These are phyloP conservation scores for Nemotelus nigrinus DNA, from an alignment of 2,888 invertebrate species.

Conservation along the genomic window DNA sequence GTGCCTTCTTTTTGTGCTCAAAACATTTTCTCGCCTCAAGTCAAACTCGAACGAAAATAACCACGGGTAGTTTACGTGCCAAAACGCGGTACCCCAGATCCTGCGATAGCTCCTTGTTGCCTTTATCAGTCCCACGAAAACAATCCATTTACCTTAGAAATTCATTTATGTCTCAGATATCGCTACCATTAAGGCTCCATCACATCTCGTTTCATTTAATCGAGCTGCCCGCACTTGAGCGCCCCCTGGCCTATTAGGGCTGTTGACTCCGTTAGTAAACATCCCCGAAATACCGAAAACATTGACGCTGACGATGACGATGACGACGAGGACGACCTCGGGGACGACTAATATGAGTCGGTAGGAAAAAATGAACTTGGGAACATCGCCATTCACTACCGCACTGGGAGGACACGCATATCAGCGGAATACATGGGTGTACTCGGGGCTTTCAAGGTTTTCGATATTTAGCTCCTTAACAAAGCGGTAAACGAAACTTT, in stretches of 20 bases:
- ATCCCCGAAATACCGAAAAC: constrained; percentile 38
- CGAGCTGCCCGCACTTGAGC: constrained; percentile 20
- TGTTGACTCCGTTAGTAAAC: constrained; percentile 13
- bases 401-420: constrained; percentile 12
- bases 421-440: constrained; percentile 18
- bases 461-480: neutral
- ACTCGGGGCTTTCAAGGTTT: constrained; percentile 14
- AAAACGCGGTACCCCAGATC: neutral
- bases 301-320: constrained; percentile 10
- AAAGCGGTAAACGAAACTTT: constrained; percentile 20
- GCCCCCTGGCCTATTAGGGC: neutral
- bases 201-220: constrained; percentile 44
- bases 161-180: constrained; percentile 44
- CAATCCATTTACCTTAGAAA: constrained; percentile 44
- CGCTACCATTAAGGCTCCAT: constrained; percentile 41
- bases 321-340: constrained; percentile 32
- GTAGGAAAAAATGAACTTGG: constrained; percentile 17
- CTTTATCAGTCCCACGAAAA: constrained; percentile 34
- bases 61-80: neutral
- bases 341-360: constrained; percentile 33
- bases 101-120: neutral
- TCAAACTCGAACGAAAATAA: constrained; percentile 8
- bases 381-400: constrained; percentile 14
- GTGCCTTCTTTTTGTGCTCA: too few relatives aligned
- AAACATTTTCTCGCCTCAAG: neutral